Base-by-base conservation (phyloP, 2,888 invertebrate species). In the Noctua janthina region DNA sequence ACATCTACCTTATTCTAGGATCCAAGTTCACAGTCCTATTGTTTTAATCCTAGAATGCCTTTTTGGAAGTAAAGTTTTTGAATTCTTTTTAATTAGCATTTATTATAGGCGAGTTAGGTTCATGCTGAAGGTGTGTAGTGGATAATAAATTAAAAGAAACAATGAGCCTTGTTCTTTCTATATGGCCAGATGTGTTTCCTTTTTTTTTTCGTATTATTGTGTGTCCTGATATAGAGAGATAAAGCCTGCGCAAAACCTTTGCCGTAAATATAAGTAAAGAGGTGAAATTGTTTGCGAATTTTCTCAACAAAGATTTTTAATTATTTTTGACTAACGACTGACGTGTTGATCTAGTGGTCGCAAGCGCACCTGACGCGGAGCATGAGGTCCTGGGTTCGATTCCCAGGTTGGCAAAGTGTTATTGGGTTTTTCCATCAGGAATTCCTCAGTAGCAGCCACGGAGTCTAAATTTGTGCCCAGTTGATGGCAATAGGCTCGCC, bases 141-240 rank as follows among this genome's bases (percentile, higher is more conserved):
- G 56, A 49, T 23, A 82, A 86, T 88, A 87, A 84, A 87, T 88
- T 80, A 76, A 70, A 43, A 73, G 29, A 43, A 62, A 88, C 81
- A 88, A 88, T 88, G 54, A 8, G 59, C 8, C 17, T 76, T 46
- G 73, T 46, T 67, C 13, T 81, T 88, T 78, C 74, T 79, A 69
- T 64, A 75, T 46, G 70, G 84, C n/a, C 13, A 74, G 29, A 54
- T 46, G 35, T 62, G 15, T 67, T 79, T 71, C 76, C 29, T 29
- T 29, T 59, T 79, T 71, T 59, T 87, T 78, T 74, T 35, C 11
- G 8, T 64, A 23, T 51, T 79, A 51, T 76, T 74, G 23, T 74
- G 23, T 64, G 17, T 20, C 43, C 64, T 76, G 49, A 79, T 79
- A 78, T 35, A 64, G 62, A 29, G 35, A 66, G 6, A 56, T 43